These are phyloP conservation scores for Sebastes cheni DNA, from an alignment of 2,797 vertebrate genomes.

Conservation along the genomic window DNA sequence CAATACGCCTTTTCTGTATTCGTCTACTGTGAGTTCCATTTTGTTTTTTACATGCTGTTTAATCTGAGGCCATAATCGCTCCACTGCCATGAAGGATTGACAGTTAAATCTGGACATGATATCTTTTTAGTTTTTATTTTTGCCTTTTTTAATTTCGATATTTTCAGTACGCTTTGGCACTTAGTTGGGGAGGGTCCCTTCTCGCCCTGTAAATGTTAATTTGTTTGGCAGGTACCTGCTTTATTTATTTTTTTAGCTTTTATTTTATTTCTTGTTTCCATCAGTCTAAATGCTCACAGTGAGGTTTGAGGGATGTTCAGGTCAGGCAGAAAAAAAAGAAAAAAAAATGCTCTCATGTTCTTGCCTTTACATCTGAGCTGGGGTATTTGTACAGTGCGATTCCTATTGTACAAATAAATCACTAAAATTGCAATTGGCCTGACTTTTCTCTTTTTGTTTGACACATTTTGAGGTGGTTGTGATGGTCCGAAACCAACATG, in stretches of 20 bases:
- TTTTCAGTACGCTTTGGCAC: slow-evolving; percentile 52
- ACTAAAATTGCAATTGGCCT: slow-evolving; percentile 74
- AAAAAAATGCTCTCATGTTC: slow-evolving; percentile 54
- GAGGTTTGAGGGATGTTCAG: slow-evolving; percentile 70
- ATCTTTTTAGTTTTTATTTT: slow-evolving; percentile 41
- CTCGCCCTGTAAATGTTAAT: slow-evolving; percentile 44
- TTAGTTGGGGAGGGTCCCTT: slow-evolving; percentile 46
- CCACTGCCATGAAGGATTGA: slow-evolving; percentile 57
- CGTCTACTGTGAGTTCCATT: slow-evolving; percentile 62
- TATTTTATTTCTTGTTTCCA: slow-evolving; percentile 29
- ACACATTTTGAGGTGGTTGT: neutral
- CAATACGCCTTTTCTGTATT: slow-evolving; percentile 69
- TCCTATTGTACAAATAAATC: slow-evolving; percentile 86
- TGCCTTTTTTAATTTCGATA: slow-evolving; percentile 54
- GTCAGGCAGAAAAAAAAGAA: slow-evolving; percentile 58
- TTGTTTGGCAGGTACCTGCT: slow-evolving; percentile 48
- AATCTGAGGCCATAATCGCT: slow-evolving; percentile 68
- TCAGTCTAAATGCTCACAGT: slow-evolving; percentile 55
- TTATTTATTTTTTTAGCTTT: slow-evolving; percentile 58
- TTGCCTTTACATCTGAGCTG: slow-evolving; percentile 70
- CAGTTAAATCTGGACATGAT: slow-evolving; percentile 36
- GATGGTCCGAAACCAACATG: neutral
- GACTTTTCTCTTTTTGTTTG: slow-evolving; percentile 23
- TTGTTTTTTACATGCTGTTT: slow-evolving; percentile 46
- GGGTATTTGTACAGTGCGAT: slow-evolving; percentile 76